Base-by-base conservation (phyloP, 2,888 invertebrate species). In the Drosophila percnosoma region DNA sequence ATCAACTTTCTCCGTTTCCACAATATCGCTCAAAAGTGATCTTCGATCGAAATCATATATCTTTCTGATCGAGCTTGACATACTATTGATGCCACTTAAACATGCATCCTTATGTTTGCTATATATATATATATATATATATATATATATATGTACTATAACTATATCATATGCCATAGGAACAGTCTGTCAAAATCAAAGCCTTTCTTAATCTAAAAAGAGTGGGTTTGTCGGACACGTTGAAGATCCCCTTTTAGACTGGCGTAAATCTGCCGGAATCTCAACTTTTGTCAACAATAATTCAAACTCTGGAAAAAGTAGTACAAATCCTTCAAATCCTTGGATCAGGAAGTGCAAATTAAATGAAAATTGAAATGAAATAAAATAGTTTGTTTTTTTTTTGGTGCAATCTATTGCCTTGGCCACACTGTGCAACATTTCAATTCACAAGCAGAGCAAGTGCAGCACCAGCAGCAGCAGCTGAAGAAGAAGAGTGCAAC, bases 381-480 rank as follows among this genome's bases (percentile, higher is more conserved):
- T 21, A 21, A 45, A 13, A 42, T 7, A 4, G 21, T 31, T 31
- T 31, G 10, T 31, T 31, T 31, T 31, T 33, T 31, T 31, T 31
- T 31, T 10, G 2, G 33, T 4, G 3, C 33, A 33, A 33, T 21
- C 42, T 21, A 11, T n/a, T 13, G 42, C 15, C 31, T 38, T 57
- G 34, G 49, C 10, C 5, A 36, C 74, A 80, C 54, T 80, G 80
- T 80, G 68, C 80, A 29, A 42, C 52, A 65, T 51, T 45, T 55
- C 40, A 40, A 60, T 51, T n/a, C n/a, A 24, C 75, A 84, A 74
- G 54, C 51, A 73, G 79, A 80, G 75, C 84, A 73, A 75, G 70
- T 72, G 53, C 42, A 21, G 40, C 40, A n/a, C n/a, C n/a, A 34
- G 34, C 34, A 34, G 18, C 18, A 4, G 40, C n/a, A n/a, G n/a